Base-by-base conservation (phyloP, 2,888 invertebrate species). In the Callinectes sapidus region DNA sequence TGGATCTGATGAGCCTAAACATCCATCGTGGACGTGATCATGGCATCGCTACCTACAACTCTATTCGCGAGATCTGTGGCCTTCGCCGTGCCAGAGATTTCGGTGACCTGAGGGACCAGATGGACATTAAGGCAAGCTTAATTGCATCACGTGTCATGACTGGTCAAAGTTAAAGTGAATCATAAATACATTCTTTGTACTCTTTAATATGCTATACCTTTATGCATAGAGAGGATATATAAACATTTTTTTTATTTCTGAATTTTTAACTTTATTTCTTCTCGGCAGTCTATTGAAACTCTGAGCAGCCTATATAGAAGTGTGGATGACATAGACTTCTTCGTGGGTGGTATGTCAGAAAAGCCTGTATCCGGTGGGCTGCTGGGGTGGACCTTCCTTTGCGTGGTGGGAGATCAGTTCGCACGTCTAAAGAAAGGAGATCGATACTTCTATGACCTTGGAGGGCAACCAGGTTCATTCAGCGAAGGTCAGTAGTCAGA, bases 321-420 rank as follows among this genome's bases (percentile, higher is more conserved):
- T 93, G 96, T 96, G 0, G 96, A 96, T 89, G 96, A 96, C 94
- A 96, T 96, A 87, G 96, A 96, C 95, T 95, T 96, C 61, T 96
- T 96, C 94, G 95, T 96, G 39, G 96, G 96, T 2, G 96, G 96
- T 1, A 95, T 96, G 90, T 95, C 95, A 2, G 96, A 96, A 94
- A 95, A 95, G 16, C 95, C 95, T 0, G 94, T 94, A 6, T 90
- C 93, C 1, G 94, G 94, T 0, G 94, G 94, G 28, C 89, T 94
- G 16, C 88, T 94, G 61, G 94, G 94, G 8, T 94, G 94, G 94
- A 94, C 94, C 8, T 94, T 94, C 93, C 94, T 94, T 28, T 96
- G 96, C 94, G 95, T 96, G 77, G 95, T 96, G 35, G 96, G 97
- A 94, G 98, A 98, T 95, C 98, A 98, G 95, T 97, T 98, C 95